Evolutionary conservation across 2,888 invertebrate species (phyloP), one percentile per base, ranked within the genome.

Genomic region (Pachliopta kotzebuea): DNA sequence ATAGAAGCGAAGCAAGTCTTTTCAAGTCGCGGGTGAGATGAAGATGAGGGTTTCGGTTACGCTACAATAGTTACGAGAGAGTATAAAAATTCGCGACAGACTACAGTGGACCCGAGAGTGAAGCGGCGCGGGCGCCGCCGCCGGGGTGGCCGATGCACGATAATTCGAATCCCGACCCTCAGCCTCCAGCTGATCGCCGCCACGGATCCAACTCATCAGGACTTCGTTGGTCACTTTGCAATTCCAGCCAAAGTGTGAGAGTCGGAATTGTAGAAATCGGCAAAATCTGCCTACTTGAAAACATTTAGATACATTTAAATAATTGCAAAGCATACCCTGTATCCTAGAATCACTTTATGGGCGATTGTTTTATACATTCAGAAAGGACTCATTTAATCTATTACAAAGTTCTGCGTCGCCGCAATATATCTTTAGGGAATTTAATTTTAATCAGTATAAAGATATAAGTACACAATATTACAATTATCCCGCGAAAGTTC

Each of bases 311-410:
- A 94, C 93, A 93, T 94, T 93, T 94, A 95, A 95, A 95, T 95
- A 96, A 96, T 95, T 95, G 96, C 95, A 96, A 96, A 96, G 95
- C 96, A 95, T 96, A 96, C 96, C 96, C 96, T 96, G 96, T 96
- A 96, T 96, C 96, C 96, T 96, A 96, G 93, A 94, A 94, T 95
- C 95, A 95, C 95, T 93, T 93, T 92, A 93, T 92, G 93, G 93
- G 93, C 93, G 88, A 90, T 92, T 83, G 86, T 86, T 85, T 88
- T 86, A 81, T 86, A 86, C 84, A 88, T 88, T 89, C 88, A 85
- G 90, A 88, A 84, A 87, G 88, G 87, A 87, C 83, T 84, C 83
- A 84, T 72, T 75, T 84, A 81, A 78, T 86, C 84, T 88, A 88
- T 86, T 85, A 86, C 80, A 82, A 84, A 86, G 79, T 81, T 84